Evolutionary conservation across 92 coral and sea anemone species (phyloP).

Genomic region (Epizoanthus stellaris): DNA sequence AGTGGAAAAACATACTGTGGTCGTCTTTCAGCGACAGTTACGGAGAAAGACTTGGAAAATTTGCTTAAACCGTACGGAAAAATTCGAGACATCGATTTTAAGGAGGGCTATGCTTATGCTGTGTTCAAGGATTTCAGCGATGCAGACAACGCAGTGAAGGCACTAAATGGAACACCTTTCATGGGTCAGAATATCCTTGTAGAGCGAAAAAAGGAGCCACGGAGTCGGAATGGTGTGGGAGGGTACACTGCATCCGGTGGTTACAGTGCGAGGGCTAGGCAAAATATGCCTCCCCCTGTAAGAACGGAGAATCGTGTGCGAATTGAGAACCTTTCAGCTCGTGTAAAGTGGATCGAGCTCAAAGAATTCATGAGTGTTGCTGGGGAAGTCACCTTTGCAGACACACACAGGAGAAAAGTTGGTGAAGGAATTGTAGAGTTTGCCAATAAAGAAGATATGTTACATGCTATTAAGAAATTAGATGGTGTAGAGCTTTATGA

Average conservation of each 20-base stretch:
- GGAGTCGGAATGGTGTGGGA: slow-evolving; percentile 81
- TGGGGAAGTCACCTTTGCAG: slow-evolving; percentile 98
- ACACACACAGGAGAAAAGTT: slow-evolving; percentile 90
- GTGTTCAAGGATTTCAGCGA: slow-evolving; percentile 88
- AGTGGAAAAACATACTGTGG: slow-evolving; percentile 94
- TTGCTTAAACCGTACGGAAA: slow-evolving; percentile 89
- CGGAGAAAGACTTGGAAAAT: slow-evolving; percentile 88
- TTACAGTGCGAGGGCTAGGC: slow-evolving; percentile 83
- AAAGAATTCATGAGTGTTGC: slow-evolving; percentile 95
- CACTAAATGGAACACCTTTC: slow-evolving; percentile 83
- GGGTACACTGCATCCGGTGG: slow-evolving; percentile 96
- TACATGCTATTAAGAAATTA: slow-evolving; percentile 78
- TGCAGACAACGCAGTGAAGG: slow-evolving; percentile 90
- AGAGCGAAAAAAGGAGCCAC: slow-evolving; percentile 82
- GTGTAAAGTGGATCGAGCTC: slow-evolving; percentile 96
- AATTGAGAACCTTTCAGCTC: slow-evolving; percentile 94
- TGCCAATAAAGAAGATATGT: slow-evolving; percentile 83
- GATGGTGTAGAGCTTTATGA: slow-evolving; percentile 87
- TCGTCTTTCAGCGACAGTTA: slow-evolving; percentile 83
- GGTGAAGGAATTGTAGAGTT: slow-evolving; percentile 99
- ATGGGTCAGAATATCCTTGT: slow-evolving; percentile 93
- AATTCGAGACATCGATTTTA: slow-evolving; percentile 91
- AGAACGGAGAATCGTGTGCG: slow-evolving; percentile 87
- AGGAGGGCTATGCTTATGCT: slow-evolving; percentile 95
- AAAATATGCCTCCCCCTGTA: slow-evolving; percentile 87